Conservation (phyloP, 2,797 vertebrate species). For the Anguilla obscura region DNA sequence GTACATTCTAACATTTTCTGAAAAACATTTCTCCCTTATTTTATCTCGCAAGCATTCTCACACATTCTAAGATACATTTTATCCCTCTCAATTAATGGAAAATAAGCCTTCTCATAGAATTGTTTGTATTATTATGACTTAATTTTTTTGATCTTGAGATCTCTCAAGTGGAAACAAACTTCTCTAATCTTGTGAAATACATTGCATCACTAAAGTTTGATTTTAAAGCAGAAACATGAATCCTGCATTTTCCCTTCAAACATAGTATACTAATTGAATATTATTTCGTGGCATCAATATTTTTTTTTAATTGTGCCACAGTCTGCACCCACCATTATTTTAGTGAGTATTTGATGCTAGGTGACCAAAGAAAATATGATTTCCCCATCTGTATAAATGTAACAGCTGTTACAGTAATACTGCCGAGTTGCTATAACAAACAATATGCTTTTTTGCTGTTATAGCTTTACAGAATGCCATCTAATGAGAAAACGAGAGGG, state of each 20-base stretch:
- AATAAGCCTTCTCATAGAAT: neutral
- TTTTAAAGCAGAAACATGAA: neutral
- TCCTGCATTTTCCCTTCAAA: neutral
- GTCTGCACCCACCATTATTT: neutral
- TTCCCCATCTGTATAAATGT: too few species aligned
- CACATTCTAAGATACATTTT: neutral
- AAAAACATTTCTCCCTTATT: neutral
- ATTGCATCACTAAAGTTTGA: neutral
- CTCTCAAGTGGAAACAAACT: neutral
- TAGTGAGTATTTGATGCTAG: neutral
- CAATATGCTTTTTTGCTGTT: too few species aligned
- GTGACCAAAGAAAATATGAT: too few species aligned
- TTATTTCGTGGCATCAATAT: too few species aligned
- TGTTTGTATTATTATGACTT: neutral
- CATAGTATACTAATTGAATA: neutral
- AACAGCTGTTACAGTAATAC: too few species aligned
- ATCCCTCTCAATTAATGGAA: neutral
- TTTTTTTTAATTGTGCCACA: neutral
- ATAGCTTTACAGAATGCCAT: too few species aligned
- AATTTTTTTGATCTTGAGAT: neutral
- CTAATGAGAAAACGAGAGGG: too few species aligned
- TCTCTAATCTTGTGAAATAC: neutral
- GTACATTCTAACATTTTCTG: neutral
- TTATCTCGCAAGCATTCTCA: too few species aligned
- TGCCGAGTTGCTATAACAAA: too few species aligned